Percentiles rank a stretch among this genome's conserved stretches.
These are phyloP conservation scores for Seriola aureovittata DNA, from an alignment of 2,113 vertebrate genomes.

Conservation along the genomic window DNA sequence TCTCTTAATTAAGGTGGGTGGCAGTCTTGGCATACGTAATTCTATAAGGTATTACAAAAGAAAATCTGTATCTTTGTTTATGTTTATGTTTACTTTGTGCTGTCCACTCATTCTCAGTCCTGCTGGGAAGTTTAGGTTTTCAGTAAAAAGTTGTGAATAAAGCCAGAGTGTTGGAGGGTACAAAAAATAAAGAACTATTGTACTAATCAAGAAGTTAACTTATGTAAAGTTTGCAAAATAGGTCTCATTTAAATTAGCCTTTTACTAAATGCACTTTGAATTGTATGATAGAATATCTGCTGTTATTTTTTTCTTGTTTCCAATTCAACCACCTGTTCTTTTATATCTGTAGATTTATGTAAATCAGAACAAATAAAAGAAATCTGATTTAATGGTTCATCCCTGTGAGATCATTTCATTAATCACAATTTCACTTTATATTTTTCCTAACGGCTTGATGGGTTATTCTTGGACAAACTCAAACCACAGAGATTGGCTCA, in stretches of 20 bases:
- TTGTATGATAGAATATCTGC: slow-evolving; percentile 83
- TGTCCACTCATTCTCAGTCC: slow-evolving; percentile 45
- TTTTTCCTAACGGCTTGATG: background rate
- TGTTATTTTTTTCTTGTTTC: slow-evolving; percentile 71
- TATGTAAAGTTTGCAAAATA: slow-evolving; percentile 90
- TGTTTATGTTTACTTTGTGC: slow-evolving; percentile 32
- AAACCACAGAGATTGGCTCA: background rate
- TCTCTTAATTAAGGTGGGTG: slow-evolving; percentile 23
- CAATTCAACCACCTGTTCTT: slow-evolving; percentile 75
- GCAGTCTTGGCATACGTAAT: slow-evolving; percentile 17
- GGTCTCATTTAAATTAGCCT: slow-evolving; percentile 88
- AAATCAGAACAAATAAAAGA: slow-evolving; percentile 76
- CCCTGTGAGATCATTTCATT: slow-evolving; percentile 1
- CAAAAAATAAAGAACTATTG: slow-evolving; percentile 54
- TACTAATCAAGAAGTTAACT: slow-evolving; percentile 76
- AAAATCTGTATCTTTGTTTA: slow-evolving; percentile 6
- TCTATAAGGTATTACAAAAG: slow-evolving; percentile 28
- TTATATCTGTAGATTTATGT: slow-evolving; percentile 82
- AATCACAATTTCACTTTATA: background rate
- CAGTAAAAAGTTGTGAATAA: slow-evolving; percentile 56
- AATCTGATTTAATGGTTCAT: slow-evolving; percentile 52
- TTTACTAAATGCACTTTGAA: slow-evolving; percentile 97
- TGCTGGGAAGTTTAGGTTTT: slow-evolving; percentile 44
- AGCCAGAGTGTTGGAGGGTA: slow-evolving; percentile 37
- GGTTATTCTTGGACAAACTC: background rate